phyloP scores from a whole-genome alignment of 2,888 invertebrate genomes.

The Muscina levida region DNA sequence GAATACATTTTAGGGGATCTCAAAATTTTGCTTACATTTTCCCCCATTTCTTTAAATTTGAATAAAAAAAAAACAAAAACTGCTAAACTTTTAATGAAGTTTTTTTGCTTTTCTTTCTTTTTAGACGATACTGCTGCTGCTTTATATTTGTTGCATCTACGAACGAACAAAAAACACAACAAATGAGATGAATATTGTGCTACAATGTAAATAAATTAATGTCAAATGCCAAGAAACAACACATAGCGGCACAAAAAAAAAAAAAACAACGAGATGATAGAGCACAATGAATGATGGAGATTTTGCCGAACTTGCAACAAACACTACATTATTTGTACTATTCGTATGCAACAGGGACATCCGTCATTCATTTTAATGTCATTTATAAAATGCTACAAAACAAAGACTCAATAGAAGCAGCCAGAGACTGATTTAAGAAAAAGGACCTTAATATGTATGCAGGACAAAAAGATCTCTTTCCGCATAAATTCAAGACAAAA shows the following conservation, averaged over 20 bases:
- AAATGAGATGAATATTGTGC: constrained; percentile 46
- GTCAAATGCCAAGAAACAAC: background rate
- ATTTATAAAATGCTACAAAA: constrained; percentile 57
- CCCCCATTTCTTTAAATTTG: background rate
- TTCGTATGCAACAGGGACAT: constrained; percentile 53
- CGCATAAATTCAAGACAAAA: constrained; percentile 7
- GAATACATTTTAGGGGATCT: background rate
- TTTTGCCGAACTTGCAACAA: constrained; percentile 17
- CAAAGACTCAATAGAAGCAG: constrained; percentile 18
- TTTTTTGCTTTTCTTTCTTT: constrained; percentile 17
- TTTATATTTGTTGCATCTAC: background rate
- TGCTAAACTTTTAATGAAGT: constrained; percentile 25
- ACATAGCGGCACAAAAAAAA: background rate
- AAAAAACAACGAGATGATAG: background rate
- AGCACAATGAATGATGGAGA: background rate
- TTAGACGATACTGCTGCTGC: background rate
- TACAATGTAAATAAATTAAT: constrained; percentile 56
- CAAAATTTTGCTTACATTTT: background rate
- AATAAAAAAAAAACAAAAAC: constrained; percentile 3
- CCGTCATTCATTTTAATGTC: constrained; percentile 58
- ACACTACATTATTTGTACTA: constrained; percentile 11
- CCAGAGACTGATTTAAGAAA: constrained; percentile 19
- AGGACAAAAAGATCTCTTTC: no score
- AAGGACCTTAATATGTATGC: background rate
- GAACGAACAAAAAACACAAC: background rate